Conservation (phyloP, 2,888 invertebrate genomes). For the Cotesia congregata region DNA sequence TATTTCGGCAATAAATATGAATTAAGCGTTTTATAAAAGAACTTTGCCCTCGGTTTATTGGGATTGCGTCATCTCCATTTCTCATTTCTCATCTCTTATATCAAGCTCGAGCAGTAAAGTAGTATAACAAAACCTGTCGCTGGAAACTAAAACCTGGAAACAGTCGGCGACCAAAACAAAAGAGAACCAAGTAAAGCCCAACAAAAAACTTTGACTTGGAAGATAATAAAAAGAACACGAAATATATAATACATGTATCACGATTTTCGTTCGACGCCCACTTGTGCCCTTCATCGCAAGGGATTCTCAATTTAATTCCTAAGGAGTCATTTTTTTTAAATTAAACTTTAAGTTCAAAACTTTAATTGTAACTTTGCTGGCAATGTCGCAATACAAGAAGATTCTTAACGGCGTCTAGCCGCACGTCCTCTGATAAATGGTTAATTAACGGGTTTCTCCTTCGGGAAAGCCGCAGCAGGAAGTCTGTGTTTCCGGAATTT, state of each 20-base stretch:
- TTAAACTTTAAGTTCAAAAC: not conserved
- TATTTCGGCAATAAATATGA: not conserved
- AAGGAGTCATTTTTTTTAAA: not conserved
- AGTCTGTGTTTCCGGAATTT: conserved; percentile 28
- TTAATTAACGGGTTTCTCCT: conserved; percentile 22
- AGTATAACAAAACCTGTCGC: conserved; percentile 38
- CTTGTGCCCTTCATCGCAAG: conserved; percentile 3
- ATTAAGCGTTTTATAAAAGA: not conserved
- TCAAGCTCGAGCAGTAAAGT: not conserved
- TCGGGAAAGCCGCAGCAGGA: conserved; percentile 24
- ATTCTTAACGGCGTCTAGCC: conserved; percentile 25
- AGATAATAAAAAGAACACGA: not conserved
- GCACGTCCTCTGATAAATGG: conserved; percentile 32
- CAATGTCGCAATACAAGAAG: not conserved
- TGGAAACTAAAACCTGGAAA: conserved; percentile 40
- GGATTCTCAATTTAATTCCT: conserved; percentile 17
- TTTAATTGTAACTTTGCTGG: not conserved
- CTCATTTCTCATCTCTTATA: conserved; percentile 27
- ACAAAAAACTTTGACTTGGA: not conserved
- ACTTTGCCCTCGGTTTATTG: not conserved
- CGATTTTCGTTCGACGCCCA: not conserved
- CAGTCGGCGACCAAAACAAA: conserved; percentile 37
- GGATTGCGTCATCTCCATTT: conserved; percentile 12
- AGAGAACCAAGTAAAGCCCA: not conserved
- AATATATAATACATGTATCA: not conserved